Percentiles rank a stretch among this genome's conserved stretches.
phyloP scores from a whole-genome alignment of 2,797 vertebrate species.

The Melanogrammus aeglefinus region DNA sequence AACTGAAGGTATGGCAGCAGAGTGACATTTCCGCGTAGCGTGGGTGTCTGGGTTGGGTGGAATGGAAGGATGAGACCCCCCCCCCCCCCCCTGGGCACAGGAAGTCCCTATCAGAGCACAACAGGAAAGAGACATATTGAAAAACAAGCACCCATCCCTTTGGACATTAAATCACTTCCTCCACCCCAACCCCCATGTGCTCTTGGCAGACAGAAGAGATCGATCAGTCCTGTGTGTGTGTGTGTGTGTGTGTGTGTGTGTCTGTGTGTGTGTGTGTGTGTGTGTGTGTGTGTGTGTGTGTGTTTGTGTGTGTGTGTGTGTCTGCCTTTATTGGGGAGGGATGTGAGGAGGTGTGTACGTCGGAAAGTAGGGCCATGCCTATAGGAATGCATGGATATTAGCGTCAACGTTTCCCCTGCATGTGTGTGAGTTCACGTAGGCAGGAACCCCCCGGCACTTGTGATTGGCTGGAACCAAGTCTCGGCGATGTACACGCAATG shows the following conservation, averaged over 20 bases:
- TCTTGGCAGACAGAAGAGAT: conserved; percentile 39
- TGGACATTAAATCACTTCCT: conserved; percentile 82
- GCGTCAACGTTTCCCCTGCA: not conserved
- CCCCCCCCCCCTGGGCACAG: conserved; percentile 72
- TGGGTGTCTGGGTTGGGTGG: conserved; percentile 55
- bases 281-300: not conserved
- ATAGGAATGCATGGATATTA: not conserved
- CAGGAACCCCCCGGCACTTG: not conserved
- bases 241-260: not conserved
- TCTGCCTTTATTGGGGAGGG: conserved; percentile 11
- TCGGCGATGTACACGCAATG: not conserved
- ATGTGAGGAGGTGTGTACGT: conserved; percentile 7
- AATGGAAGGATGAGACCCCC: conserved; percentile 71
- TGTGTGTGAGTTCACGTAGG: not conserved
- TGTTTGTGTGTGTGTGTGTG: not conserved
- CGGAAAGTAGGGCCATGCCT: not conserved
- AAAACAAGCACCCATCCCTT: conserved; percentile 78
- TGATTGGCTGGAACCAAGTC: not conserved
- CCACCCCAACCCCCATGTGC: conserved; percentile 37
- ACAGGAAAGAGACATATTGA: conserved; percentile 74
- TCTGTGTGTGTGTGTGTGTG: conserved; percentile 10
- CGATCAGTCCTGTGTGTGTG: conserved; percentile 34
- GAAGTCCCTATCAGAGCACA: conserved; percentile 82
- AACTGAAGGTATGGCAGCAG: conserved; percentile 34
- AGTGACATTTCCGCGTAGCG: conserved; percentile 69